These are phyloP conservation scores for Esperia sulphurella DNA, from an alignment of 2,888 invertebrate genomes.

Conservation along the genomic window DNA sequence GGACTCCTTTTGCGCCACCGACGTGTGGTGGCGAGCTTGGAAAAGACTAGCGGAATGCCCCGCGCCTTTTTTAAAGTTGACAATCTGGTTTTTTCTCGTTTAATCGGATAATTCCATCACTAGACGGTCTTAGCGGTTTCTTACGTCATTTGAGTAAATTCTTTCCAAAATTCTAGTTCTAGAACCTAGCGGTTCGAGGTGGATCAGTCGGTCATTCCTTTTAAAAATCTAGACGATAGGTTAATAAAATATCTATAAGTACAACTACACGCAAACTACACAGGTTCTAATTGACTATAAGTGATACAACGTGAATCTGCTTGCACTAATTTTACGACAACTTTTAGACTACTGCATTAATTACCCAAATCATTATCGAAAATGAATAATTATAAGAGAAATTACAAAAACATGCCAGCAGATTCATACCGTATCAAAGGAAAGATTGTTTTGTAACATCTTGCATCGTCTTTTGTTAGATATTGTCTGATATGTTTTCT, in stretches of 20 bases:
- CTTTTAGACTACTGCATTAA: not conserved
- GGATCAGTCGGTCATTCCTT: too few relatives aligned
- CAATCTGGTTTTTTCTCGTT: too few relatives aligned
- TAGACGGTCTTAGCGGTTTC: too few relatives aligned
- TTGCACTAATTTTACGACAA: not conserved
- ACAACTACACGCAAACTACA: too few relatives aligned
- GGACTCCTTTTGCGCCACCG: too few relatives aligned
- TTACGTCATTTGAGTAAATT: too few relatives aligned
- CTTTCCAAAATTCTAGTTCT: too few relatives aligned
- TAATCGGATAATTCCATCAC: too few relatives aligned
- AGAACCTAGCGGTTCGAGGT: too few relatives aligned
- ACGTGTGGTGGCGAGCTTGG: too few relatives aligned
- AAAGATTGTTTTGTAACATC: constrained; percentile 44
- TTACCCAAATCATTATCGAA: not conserved
- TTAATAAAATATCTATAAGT: not conserved
- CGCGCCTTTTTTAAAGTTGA: too few relatives aligned
- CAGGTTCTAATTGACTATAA: not conserved
- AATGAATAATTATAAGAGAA: not conserved
- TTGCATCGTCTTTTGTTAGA: constrained; percentile 57
- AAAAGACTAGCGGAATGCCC: too few relatives aligned
- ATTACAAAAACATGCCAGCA: constrained; percentile 9
- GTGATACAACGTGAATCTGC: constrained; percentile 10
- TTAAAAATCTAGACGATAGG: not conserved
- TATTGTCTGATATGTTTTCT: constrained; percentile 48
- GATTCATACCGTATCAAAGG: constrained; percentile 63